Percentiles rank a stretch among this genome's conserved stretches.
These are phyloP conservation scores for Oedothorax gibbosus DNA, from an alignment of 1,140 invertebrate species.

Conservation along the genomic window DNA sequence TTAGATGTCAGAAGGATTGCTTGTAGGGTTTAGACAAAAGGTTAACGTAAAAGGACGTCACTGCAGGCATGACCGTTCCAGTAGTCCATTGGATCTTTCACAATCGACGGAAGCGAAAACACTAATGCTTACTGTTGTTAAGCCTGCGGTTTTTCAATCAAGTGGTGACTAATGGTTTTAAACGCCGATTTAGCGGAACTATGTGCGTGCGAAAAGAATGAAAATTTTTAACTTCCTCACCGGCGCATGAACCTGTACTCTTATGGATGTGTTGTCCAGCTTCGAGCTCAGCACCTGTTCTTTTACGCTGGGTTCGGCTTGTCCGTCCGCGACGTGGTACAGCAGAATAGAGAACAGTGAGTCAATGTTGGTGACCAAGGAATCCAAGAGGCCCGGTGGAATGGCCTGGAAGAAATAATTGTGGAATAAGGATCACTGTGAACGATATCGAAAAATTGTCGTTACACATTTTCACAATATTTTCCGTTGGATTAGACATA, in stretches of 20 bases:
- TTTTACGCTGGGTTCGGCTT: constrained; percentile 57
- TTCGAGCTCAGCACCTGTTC: constrained; percentile 53
- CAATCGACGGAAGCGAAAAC: too few relatives aligned
- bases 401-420: background rate
- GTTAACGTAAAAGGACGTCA: too few relatives aligned
- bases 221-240: constrained; percentile 23
- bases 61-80: too few relatives aligned
- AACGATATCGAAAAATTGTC: background rate
- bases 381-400: constrained; percentile 1
- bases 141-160: too few relatives aligned
- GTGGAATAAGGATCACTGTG: background rate
- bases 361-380: background rate
- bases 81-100: too few relatives aligned
- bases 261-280: constrained; percentile 22
- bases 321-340: constrained; percentile 72
- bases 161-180: too few relatives aligned
- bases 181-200: too few relatives aligned
- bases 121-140: too few relatives aligned
- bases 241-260: constrained; percentile 24
- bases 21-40: too few relatives aligned
- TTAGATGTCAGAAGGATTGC: too few relatives aligned
- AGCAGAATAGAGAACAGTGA: constrained; percentile 66
- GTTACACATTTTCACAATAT: background rate
- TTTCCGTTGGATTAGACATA: too few relatives aligned
- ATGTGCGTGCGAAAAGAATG: background rate